Evolutionary conservation across 2,888 invertebrate genomes (phyloP).

Genomic region (Chymomyza procnemis): DNA sequence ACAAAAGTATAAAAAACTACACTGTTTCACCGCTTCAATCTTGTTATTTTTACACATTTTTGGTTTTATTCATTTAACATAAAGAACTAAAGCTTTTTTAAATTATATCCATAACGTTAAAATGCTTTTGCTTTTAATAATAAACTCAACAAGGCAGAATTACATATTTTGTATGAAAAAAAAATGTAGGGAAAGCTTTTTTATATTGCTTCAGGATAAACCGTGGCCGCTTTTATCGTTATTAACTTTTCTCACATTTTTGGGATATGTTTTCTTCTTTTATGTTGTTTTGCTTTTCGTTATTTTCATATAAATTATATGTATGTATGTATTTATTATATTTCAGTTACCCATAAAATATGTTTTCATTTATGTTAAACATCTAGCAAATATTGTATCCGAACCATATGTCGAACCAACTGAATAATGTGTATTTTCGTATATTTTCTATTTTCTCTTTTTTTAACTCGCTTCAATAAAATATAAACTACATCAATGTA

Average conservation of each 20-base stretch:
- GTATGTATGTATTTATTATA: conserved; percentile 15
- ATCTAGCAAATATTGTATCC: conserved; percentile 38
- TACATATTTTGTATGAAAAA: not conserved
- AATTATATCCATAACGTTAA: not conserved
- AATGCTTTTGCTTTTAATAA: not conserved
- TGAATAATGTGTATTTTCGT: conserved; percentile 76
- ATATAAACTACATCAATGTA: conserved; percentile 58
- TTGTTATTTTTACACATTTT: not conserved
- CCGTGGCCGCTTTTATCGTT: not conserved
- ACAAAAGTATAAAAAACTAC: not conserved
- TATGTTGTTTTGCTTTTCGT: conserved; percentile 27
- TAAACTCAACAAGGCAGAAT: not conserved
- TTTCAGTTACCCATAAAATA: conserved; percentile 8
- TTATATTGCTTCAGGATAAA: not conserved
- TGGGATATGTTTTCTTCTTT: not conserved
- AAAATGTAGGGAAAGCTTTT: not conserved
- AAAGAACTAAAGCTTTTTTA: not conserved
- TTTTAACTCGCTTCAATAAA: conserved; percentile 76
- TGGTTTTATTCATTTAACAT: not conserved
- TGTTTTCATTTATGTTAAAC: conserved; percentile 19
- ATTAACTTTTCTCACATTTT: conserved; percentile 1
- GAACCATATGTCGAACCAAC: conserved; percentile 54
- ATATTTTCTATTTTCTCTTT: conserved; percentile 78
- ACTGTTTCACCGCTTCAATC: not conserved
- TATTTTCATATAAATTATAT: not conserved